Evolutionary conservation across 2,797 vertebrate species (phyloP).

Genomic region (Pangasius krempfi): DNA sequence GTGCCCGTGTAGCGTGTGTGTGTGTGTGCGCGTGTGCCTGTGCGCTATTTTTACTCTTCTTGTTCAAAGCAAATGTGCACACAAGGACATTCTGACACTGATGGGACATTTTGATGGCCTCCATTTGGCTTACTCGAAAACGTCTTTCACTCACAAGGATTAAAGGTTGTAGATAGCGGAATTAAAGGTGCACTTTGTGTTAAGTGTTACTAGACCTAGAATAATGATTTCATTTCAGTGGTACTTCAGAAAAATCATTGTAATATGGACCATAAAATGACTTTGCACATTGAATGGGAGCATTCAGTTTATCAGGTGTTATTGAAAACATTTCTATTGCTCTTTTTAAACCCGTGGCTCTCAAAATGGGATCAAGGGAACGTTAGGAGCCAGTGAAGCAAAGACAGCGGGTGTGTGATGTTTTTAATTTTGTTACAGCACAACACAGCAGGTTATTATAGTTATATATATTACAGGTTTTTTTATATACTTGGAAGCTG

Average conservation of each 20-base stretch:
- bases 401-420: neutral
- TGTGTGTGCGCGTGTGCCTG: neutral
- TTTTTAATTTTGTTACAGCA: neutral
- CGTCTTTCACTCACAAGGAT: constrained; percentile 13
- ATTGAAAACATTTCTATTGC: neutral
- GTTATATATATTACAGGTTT: neutral
- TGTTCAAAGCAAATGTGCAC: constrained; percentile 19
- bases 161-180: constrained; percentile 16
- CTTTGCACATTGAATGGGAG: neutral
- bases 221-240: neutral
- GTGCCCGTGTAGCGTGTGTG: neutral
- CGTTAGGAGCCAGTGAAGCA: neutral
- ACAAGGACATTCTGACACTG: constrained; percentile 23
- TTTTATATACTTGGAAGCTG: neutral
- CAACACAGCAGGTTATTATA: neutral
- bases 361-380: neutral
- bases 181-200: constrained; percentile 20
- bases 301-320: neutral
- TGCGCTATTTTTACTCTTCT: constrained; percentile 25
- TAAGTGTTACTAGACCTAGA: neutral
- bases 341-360: neutral
- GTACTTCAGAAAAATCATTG: neutral
- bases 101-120: constrained; percentile 29
- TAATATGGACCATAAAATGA: neutral
- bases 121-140: constrained; percentile 16